These are phyloP conservation scores for Poeciliopsis infans DNA, from an alignment of 2,797 vertebrate genomes.

Conservation along the genomic window DNA sequence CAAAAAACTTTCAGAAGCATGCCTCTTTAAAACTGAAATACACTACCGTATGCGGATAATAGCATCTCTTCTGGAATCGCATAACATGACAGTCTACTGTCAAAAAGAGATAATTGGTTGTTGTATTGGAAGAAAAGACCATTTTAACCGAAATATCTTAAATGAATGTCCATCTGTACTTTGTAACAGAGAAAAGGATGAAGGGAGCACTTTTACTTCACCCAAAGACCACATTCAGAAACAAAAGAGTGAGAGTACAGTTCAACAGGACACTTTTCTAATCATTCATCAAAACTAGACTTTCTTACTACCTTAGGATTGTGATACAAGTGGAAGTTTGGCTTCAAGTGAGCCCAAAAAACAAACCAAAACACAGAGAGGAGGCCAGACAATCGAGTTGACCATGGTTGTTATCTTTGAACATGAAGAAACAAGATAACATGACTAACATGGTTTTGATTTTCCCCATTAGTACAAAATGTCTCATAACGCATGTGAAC, in stretches of 20 bases:
- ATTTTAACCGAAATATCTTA: background rate
- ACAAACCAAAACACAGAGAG: background rate
- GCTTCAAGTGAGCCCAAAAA: background rate
- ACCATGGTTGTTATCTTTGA: background rate
- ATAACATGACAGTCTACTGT: background rate
- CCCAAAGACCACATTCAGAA: background rate
- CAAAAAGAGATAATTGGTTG: background rate
- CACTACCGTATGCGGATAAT: background rate
- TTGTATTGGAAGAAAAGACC: background rate
- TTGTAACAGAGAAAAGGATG: background rate
- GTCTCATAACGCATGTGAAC: background rate
- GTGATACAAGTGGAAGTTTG: background rate
- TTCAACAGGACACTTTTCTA: background rate
- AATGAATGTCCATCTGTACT: background rate
- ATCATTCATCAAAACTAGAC: background rate
- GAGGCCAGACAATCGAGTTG: background rate
- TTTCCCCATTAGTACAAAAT: background rate
- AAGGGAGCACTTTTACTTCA: background rate
- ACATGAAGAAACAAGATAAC: background rate
- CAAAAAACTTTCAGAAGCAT: background rate
- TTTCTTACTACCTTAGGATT: background rate
- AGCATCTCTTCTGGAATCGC: background rate
- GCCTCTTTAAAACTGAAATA: background rate
- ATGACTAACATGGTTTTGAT: background rate
- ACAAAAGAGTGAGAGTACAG: background rate